These are phyloP conservation scores for Silurus lanzhouensis DNA, from an alignment of 2,797 vertebrate species.

Conservation along the genomic window DNA sequence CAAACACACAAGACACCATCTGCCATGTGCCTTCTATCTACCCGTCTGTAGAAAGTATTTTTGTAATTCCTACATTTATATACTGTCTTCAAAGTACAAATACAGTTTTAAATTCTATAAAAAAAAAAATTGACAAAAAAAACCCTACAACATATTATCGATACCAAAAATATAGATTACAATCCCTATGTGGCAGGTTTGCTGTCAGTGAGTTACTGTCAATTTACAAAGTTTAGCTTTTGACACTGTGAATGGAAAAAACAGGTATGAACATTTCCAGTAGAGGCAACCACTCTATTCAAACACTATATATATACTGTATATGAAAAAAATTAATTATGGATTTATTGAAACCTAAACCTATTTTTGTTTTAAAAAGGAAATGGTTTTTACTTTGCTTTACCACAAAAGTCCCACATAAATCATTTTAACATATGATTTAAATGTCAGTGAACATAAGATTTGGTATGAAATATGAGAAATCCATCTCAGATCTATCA, in stretches of 20 bases:
- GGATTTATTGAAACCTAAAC: background rate
- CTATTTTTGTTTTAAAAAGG: background rate
- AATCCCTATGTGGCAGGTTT: background rate
- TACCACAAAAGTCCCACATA: background rate
- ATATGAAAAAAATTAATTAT: background rate
- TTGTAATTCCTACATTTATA: background rate
- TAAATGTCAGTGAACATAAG: background rate
- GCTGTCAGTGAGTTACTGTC: background rate
- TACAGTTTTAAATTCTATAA: background rate
- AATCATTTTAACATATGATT: background rate
- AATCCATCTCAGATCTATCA: background rate
- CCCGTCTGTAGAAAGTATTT: background rate
- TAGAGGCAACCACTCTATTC: background rate
- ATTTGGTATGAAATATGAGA: background rate
- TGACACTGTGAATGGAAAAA: background rate
- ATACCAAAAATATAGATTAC: background rate
- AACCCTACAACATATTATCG: background rate
- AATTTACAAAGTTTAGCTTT: background rate
- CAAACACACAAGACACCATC: constrained; percentile 12
- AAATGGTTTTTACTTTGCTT: background rate
- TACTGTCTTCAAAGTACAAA: background rate
- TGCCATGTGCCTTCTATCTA: background rate
- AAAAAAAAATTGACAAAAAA: background rate
- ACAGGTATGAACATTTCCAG: background rate
- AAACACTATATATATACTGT: background rate